Base-by-base conservation (phyloP, 2,888 invertebrate genomes). In the Matsumyia berberina region DNA sequence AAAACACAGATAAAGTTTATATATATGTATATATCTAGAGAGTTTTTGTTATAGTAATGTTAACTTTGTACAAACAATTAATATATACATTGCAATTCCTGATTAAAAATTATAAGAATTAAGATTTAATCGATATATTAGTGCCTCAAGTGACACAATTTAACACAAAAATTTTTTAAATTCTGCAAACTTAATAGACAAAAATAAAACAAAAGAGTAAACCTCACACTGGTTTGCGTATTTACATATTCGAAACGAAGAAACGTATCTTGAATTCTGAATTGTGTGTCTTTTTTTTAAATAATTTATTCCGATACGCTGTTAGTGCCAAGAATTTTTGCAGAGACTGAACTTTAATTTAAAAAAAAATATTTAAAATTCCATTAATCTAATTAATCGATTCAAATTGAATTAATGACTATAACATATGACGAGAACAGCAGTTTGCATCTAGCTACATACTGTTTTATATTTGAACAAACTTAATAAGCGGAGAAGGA, bases 121-220 rank as follows among this genome's bases (percentile, higher is more conserved):
- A 73, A 42, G 29, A 67, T 66, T 60, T 11, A 73, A 77, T 72
- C 77, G 72, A 72, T 66, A 60, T 57, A 82, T 57, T 66, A 70
- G 82, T 82, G 82, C 82, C 82, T 82, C 64, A 58, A 77, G 64
- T 77, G 82, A 70, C 77, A 82, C 64, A 76, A 74, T 24, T 44
- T 44, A 15, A n/a, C n/a, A n/a, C n/a, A n/a, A n/a, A n/a, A n/a
- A n/a, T n/a, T n/a, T n/a, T n/a, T n/a, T n/a, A n/a, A n/a, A 24
- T 46, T 53, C 33, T 76, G 66, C 66, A 51, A 72, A 19, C 46
- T 31, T 17, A 39, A 15, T 11, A 17, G 35, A 7, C 7, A 17
- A 29, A 19, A 35, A 57, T 0, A 29, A 29, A 12, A 24, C 24
- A 49, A 31, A 37, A 29, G 11, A 8, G 5, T 12, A 29, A 29